Evolutionary conservation across 92 coral and sea anemone species (phyloP).

Genomic region (Scolanthus callimorphus): DNA sequence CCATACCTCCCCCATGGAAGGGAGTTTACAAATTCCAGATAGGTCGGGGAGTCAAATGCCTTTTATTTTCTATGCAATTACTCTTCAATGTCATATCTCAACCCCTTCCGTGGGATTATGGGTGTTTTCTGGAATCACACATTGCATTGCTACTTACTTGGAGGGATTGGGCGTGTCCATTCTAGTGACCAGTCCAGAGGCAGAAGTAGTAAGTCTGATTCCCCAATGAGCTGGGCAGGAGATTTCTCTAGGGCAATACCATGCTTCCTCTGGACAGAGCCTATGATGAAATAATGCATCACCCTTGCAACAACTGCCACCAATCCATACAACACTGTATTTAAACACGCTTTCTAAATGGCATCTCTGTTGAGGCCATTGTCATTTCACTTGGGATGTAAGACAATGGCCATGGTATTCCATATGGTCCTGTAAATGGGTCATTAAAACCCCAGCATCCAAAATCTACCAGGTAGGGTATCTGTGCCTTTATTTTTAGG

Average conservation of each 20-base stretch:
- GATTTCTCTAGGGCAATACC: slow-evolving; percentile 8
- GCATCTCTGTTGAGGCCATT: background rate
- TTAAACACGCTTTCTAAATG: slow-evolving; percentile 8
- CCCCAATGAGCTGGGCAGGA: slow-evolving; percentile 7
- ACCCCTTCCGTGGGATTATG: too few species aligned
- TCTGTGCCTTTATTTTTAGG: slow-evolving; percentile 7
- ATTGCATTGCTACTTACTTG: slow-evolving; percentile 6
- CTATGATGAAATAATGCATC: background rate
- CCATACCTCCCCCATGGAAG: too few species aligned
- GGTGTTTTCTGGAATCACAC: too few species aligned
- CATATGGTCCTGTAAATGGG: slow-evolving; percentile 7
- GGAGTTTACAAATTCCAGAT: too few species aligned
- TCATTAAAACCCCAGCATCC: slow-evolving; percentile 18
- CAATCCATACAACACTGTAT: background rate
- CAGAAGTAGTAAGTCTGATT: slow-evolving; percentile 15
- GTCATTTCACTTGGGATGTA: slow-evolving; percentile 8
- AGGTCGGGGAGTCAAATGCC: too few species aligned
- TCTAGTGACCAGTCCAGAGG: slow-evolving; percentile 29
- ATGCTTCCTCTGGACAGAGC: slow-evolving; percentile 1
- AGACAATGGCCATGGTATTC: slow-evolving; percentile 18
- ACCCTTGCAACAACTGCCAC: background rate
- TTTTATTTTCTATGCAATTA: too few species aligned
- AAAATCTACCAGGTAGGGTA: slow-evolving; percentile 19
- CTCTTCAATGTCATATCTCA: too few species aligned
- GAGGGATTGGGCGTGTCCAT: slow-evolving; percentile 29